Base-by-base conservation (phyloP, 2,888 invertebrate genomes). In the Dendrolimus pini region DNA sequence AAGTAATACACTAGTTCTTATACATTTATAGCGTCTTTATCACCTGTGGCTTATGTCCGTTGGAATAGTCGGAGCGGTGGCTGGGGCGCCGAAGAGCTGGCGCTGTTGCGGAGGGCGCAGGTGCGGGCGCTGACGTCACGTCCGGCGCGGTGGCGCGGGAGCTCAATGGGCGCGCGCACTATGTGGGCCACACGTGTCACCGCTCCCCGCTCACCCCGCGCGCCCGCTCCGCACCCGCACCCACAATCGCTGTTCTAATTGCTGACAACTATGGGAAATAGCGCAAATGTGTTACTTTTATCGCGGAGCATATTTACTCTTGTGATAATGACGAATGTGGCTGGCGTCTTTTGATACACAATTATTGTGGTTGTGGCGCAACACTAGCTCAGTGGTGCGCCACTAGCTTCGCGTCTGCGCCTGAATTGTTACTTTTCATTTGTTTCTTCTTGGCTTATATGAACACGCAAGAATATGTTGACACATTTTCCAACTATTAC, bases 131-230 rank as follows among this genome's bases (percentile, higher is more conserved):
- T 77, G 74, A 78, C 74, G 77, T 86, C 83, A 89, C 82, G 77
- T 88, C 86, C 87, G 83, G 78, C 78, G 75, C 75, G 60, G 73
- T 69, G 64, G 63, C 70, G 71, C 71, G 70, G 76, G 72, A 71
- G 71, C 78, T 85, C 82, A 82, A 85, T 85, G 85, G 80, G 77
- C 77, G 77, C 77, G 77, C 77, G 70, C 78, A 75, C 76, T 82
- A 87, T 88, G 84, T 87, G 85, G 86, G 87, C 78, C 88, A 89
- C 89, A 88, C 89, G 89, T 89, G 89, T 83, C 85, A 72, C 70
- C 69, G 65, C 65, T 73, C 69, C 71, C 65, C 70, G 60, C 63
- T 61, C 60, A 60, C 60, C 64, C 58, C 59, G 60, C 61, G 58
- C 61, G 60, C 60, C 62, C 61, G 54, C 65, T 41, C 61, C 42